Evolutionary conservation across 1,140 invertebrate genomes (phyloP), one percentile per base, ranked within the genome.

Genomic region (Drosophila jambulina): DNA sequence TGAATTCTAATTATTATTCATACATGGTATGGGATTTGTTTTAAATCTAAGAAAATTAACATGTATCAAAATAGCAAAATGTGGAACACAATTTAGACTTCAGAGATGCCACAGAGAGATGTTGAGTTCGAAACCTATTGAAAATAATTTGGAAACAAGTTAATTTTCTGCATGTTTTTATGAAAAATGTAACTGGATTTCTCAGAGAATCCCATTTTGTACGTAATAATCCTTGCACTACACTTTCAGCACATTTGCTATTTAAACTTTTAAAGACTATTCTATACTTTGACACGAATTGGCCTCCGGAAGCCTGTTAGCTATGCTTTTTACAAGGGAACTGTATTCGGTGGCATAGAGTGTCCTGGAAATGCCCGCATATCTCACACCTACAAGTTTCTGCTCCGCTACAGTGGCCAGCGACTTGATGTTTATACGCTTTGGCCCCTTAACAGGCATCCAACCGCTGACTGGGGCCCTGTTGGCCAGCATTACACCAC

Each of bases 401-500:
- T 75, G 68, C 13, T 90, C 86, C 0, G 48, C 56, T 21, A 56
- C 19, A 36, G 69, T 48, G 25, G 70, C 25, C 38, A 64, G 53
- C 5, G 75, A 27, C n/a, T 69, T 23, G 4, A 40, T n/a, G 10
- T 43, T 57, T 2, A 91, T 63, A 40, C 92, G 94, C 49, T 80
- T 93, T 40, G 95, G 94, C 60, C 95, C 96, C 75, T 93, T 94
- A 2, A 96, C 95, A 48, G 96, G 96, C 93, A 96, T 96, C 96
- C 96, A 96, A 19, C 94, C 94, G 42, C 94, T 94, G 2, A 95
- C 93, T 29, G 95, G 95, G 32, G 94, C 93, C 75, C 94, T 93
- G 91, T 97, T 97, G 8, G 94, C 88, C 12, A 96, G 88, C 96
- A 97, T 97, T 19, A 96, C 82, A 23, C 96, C 95, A 48, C 95